A percentile compares a stretch with the other conserved stretches of the same genome.
These are phyloP conservation scores for Synergus gifuensis DNA, from an alignment of 2,888 invertebrate species.

Conservation along the genomic window DNA sequence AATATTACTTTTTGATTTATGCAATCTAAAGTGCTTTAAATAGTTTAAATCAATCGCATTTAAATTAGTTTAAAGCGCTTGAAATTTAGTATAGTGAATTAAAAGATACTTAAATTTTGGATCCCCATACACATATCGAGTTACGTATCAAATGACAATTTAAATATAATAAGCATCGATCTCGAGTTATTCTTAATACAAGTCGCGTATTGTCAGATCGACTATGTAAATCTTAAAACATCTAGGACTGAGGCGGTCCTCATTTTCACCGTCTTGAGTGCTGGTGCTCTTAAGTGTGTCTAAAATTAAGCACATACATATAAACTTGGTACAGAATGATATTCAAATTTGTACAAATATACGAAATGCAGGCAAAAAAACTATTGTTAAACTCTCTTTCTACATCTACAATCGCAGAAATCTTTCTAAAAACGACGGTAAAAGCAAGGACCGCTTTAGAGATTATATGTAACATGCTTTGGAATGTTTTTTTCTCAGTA, in stretches of 20 bases:
- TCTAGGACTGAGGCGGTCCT: constrained; percentile 22
- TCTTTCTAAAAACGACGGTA: constrained; percentile 1
- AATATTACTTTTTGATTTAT: not conserved
- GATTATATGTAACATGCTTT: constrained; percentile 40
- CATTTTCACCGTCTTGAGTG: constrained; percentile 5
- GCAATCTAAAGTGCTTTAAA: too few species aligned
- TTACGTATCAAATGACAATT: constrained; percentile 14
- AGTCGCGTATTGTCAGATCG: constrained; percentile 38
- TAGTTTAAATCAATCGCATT: not conserved
- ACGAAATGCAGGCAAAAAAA: constrained; percentile 4
- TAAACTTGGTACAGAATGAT: constrained; percentile 13
- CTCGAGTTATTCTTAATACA: constrained; percentile 19
- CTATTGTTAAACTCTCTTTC: constrained; percentile 15
- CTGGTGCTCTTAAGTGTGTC: not conserved
- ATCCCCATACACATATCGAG: constrained; percentile 4
- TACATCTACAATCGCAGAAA: constrained; percentile 9
- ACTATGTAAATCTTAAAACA: constrained; percentile 29
- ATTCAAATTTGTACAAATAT: constrained; percentile 29
- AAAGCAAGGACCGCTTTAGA: constrained; percentile 34
- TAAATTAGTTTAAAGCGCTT: not conserved
- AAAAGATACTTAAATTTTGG: constrained; percentile 12
- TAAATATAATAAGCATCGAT: constrained; percentile 24
- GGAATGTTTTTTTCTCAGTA: constrained; percentile 32
- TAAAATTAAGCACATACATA: constrained; percentile 18
- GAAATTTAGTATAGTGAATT: not conserved